These are phyloP conservation scores for Atta texana DNA, from an alignment of 1,140 invertebrate genomes.

Conservation along the genomic window DNA sequence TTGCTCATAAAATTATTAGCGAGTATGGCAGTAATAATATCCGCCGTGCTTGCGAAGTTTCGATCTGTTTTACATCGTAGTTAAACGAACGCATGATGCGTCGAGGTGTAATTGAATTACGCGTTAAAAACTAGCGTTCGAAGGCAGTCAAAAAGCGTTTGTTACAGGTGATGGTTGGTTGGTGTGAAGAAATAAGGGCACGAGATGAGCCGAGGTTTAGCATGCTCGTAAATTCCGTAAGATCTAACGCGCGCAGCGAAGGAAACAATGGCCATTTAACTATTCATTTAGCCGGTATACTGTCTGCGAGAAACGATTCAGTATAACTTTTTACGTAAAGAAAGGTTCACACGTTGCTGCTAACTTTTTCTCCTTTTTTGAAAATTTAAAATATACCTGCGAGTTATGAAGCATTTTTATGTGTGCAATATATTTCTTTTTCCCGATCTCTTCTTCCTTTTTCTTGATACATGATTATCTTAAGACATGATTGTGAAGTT, in stretches of 20 bases:
- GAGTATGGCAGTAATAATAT: constrained; percentile 10
- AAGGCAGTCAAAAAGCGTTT: neutral
- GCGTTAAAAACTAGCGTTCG: neutral
- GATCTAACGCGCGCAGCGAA: constrained; percentile 1
- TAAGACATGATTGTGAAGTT: neutral
- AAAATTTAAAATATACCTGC: neutral
- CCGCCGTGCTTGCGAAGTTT: neutral
- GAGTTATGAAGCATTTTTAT: neutral
- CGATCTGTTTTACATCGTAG: constrained; percentile 42
- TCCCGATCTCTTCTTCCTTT: neutral
- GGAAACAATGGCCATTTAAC: constrained; percentile 8
- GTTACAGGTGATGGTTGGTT: neutral
- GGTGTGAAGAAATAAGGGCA: neutral
- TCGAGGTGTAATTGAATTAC: constrained; percentile 15
- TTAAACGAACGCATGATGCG: constrained; percentile 19
- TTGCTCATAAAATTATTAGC: constrained; percentile 60
- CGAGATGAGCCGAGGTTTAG: constrained; percentile 9
- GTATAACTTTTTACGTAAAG: constrained; percentile 4
- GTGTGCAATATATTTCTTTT: neutral
- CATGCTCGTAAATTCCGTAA: constrained; percentile 5
- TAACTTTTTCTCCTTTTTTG: neutral
- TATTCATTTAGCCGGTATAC: constrained; percentile 23
- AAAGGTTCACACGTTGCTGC: constrained; percentile 3
- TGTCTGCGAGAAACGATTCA: neutral
- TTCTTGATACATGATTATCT: neutral